phyloP scores from a whole-genome alignment of 2,888 invertebrate genomes.

The Apomyelois bistriatella region DNA sequence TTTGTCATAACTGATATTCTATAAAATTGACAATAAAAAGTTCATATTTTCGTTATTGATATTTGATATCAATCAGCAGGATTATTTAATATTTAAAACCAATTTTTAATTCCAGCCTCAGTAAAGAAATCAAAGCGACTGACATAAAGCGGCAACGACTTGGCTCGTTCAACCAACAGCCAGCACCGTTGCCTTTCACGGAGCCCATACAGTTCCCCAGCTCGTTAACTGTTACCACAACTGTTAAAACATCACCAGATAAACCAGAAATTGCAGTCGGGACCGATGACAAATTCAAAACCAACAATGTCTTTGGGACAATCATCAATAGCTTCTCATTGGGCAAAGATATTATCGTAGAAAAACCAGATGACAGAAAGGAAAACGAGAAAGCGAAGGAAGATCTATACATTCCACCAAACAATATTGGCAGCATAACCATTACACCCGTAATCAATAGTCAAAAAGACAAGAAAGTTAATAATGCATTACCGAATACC shows the following conservation, averaged over 20 bases:
- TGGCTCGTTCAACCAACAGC: constrained; percentile 39
- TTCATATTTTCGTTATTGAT: too few species aligned
- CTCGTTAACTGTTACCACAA: constrained; percentile 67
- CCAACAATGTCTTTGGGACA: constrained; percentile 37
- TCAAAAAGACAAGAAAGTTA: constrained; percentile 44
- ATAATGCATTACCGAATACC: constrained; percentile 17
- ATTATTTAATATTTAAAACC: background rate
- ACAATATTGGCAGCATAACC: constrained; percentile 68
- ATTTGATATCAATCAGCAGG: too few species aligned
- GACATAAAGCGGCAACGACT: constrained; percentile 56
- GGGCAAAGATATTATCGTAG: constrained; percentile 52
- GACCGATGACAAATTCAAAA: constrained; percentile 33
- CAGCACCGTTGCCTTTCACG: constrained; percentile 30
- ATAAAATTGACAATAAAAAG: too few species aligned
- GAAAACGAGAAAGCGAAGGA: constrained; percentile 47
- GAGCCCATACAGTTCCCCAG: constrained; percentile 69
- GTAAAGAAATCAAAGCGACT: constrained; percentile 58
- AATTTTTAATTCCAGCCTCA: constrained; percentile 53
- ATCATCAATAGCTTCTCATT: constrained; percentile 47
- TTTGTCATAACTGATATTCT: too few species aligned
- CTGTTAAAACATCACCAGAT: constrained; percentile 33
- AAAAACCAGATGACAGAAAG: constrained; percentile 48
- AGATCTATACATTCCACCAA: constrained; percentile 60
- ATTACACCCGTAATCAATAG: constrained; percentile 61
- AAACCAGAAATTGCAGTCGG: constrained; percentile 30